phyloP scores from a whole-genome alignment of 2,113 vertebrate species.

The Ibidorhyncha struthersii region DNA sequence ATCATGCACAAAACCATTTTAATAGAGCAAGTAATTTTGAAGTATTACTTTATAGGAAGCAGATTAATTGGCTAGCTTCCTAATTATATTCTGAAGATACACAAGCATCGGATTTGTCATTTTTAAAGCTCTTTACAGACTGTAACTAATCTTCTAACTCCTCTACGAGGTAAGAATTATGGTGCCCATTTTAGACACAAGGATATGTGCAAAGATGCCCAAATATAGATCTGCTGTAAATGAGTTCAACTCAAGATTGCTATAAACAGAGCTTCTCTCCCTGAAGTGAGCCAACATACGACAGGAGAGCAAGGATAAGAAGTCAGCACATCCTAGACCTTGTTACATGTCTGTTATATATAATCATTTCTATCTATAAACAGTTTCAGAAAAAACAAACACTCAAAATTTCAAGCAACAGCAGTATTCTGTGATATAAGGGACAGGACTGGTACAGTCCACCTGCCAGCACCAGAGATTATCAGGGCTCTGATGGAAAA shows the following conservation, averaged over 20 bases:
- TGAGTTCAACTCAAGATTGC: conserved; percentile 10
- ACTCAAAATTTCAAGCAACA: neutral
- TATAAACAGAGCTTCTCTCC: conserved; percentile 33
- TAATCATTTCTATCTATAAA: conserved; percentile 39
- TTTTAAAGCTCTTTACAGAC: conserved; percentile 19
- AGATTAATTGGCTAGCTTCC: neutral
- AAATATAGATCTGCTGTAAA: conserved; percentile 56
- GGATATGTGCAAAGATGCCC: conserved; percentile 37
- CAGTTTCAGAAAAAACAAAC: neutral
- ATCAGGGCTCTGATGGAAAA: neutral
- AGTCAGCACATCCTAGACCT: conserved; percentile 40
- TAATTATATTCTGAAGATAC: neutral
- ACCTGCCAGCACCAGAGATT: neutral
- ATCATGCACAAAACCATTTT: neutral
- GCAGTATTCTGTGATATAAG: neutral
- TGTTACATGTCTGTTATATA: conserved; percentile 21
- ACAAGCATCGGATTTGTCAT: neutral
- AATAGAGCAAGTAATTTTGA: neutral
- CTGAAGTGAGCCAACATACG: neutral
- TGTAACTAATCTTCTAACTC: neutral
- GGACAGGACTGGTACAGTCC: neutral
- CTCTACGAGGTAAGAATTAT: conserved; percentile 36
- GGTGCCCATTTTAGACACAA: conserved; percentile 26
- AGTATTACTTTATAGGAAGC: neutral
- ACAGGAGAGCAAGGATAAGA: conserved; percentile 18